phyloP scores from a whole-genome alignment of 2,113 vertebrate genomes.

The Strigops habroptila region DNA sequence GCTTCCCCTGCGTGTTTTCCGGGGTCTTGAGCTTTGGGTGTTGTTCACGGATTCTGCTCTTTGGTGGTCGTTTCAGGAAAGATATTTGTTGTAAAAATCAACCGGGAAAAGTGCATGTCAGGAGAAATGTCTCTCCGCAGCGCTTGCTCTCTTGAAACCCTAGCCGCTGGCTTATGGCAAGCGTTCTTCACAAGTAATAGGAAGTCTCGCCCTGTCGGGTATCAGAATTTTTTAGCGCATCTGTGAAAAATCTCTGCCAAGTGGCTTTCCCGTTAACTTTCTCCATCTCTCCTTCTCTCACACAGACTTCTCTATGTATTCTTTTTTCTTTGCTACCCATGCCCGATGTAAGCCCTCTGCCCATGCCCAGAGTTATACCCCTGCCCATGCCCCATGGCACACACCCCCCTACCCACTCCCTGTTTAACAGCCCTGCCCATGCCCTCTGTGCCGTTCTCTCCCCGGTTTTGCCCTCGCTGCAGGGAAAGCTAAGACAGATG shows the following conservation, averaged over 20 bases:
- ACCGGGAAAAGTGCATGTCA: neutral
- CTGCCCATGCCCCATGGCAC: neutral
- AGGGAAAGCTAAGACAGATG: no score
- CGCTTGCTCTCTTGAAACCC: neutral
- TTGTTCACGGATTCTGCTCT: neutral
- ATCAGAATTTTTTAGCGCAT: neutral
- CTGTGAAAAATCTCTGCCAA: neutral
- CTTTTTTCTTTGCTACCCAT: no score
- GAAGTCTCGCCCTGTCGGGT: neutral
- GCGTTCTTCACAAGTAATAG: neutral
- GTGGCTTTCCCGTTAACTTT: neutral
- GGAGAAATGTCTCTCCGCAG: neutral
- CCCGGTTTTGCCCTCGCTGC: neutral
- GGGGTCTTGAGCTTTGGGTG: neutral
- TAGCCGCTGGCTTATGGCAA: neutral
- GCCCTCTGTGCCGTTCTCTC: neutral
- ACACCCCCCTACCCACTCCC: neutral
- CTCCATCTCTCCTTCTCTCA: no score
- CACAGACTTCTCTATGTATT: neutral
- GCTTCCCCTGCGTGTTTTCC: fast-evolving
- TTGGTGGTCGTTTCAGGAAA: neutral
- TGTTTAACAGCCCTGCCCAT: neutral
- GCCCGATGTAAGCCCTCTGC: neutral
- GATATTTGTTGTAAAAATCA: neutral
- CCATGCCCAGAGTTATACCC: no score